Percentiles rank a stretch among this genome's conserved stretches.
These are phyloP conservation scores for Corythucha ciliata DNA, from an alignment of 2,888 invertebrate genomes.

Conservation along the genomic window DNA sequence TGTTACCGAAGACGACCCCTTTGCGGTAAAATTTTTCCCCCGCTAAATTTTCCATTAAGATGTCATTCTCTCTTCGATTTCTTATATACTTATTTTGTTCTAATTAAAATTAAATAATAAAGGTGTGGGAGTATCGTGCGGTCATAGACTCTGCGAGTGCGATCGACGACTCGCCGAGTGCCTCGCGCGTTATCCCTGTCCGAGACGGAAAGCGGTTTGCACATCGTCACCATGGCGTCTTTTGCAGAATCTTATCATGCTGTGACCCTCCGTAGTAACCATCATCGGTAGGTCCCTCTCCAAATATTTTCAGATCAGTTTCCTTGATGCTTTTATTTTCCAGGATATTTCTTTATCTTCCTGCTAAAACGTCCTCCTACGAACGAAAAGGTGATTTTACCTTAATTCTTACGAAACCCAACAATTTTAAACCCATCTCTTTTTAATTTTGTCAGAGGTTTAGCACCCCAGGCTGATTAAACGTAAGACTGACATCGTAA, in stretches of 20 bases:
- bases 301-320: no score
- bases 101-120: constrained; percentile 23
- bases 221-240: constrained; percentile 62
- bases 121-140: constrained; percentile 53
- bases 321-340: no score
- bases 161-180: constrained; percentile 71
- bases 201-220: constrained; percentile 59
- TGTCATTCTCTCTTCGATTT: not conserved
- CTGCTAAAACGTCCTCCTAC: no score
- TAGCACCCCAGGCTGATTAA: no score
- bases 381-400: no score
- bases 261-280: constrained; percentile 29
- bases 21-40: constrained; percentile 54
- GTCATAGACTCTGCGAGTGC: constrained; percentile 72
- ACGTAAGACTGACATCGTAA: no score
- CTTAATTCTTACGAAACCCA: no score
- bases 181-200: constrained; percentile 64
- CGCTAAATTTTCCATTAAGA: constrained; percentile 2
- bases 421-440: no score
- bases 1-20: constrained; percentile 69
- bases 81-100: not conserved
- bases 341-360: no score
- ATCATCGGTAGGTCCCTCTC: no score
- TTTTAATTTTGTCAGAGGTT: no score
- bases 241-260: constrained; percentile 63